Base-by-base conservation (phyloP, 2,113 vertebrate species). In the Sula dactylatra region DNA sequence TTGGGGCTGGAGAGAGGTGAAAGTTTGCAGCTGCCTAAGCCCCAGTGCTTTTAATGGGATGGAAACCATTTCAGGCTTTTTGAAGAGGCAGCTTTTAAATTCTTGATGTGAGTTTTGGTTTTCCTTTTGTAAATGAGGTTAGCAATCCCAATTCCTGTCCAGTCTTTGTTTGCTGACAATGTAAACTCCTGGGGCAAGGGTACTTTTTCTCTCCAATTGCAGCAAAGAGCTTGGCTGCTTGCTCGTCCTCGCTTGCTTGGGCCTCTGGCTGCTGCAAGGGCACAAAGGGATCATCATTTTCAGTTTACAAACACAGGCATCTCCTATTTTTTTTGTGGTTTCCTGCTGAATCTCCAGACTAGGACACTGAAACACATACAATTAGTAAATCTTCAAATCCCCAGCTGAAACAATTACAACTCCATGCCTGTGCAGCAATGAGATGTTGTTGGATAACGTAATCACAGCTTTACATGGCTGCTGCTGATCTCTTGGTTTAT, bases 251-350 rank as follows among this genome's bases (percentile, higher is more conserved):
- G 96, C 81, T 76, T 74, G 42, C 65, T n/a, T 66, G 61, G 86
- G 80, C 83, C 95, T 79, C 92, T 64, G 86, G 83, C 86, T 93
- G 89, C 81, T 80, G 84, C 45, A 34, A 89, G 91, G 90, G 91
- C 89, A 96, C 0, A 27, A 38, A 87, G 62, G 74, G 74, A 93
- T 95, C 91, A 81, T 80, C 54, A 9, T 73, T 93, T 88, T 88
- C 85, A 61, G 88, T 96, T 95, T 95, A 96, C 92, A 96, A 93
- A 95, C 94, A 95, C 59, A 96, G 25, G 52, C 88, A 95, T 89
- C 88, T 97, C 72, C 47, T 93, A 7, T 85, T 79, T 91, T 91
- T 81, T 69, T 47, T 97, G 86, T 95, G 93, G 95, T 93, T 97
- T 96, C 90, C 92, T 92, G 94, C 49, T 91, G 80, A 84, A 92